These are phyloP conservation scores for Tribolium madens DNA, from an alignment of 1,140 invertebrate genomes.

Conservation along the genomic window DNA sequence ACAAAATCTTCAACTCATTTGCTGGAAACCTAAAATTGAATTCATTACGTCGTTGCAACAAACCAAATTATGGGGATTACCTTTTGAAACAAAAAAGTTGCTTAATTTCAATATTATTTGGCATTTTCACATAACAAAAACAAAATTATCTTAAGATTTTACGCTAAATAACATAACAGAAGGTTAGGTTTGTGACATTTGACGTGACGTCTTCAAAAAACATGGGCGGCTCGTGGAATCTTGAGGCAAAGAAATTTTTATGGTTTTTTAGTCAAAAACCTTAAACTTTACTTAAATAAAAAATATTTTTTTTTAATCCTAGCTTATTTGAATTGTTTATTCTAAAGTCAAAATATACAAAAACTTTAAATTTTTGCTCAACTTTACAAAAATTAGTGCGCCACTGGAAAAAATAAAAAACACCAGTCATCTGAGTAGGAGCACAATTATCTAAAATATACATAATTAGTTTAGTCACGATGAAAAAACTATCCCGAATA, in stretches of 20 bases:
- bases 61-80: constrained; percentile 47
- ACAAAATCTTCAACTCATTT: constrained; percentile 65
- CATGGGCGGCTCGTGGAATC: background rate
- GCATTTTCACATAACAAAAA: constrained; percentile 44
- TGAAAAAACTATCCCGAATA: background rate
- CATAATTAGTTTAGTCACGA: background rate
- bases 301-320: no score
- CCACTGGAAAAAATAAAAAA: background rate
- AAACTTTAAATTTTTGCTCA: no score
- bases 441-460: background rate
- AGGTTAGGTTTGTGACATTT: constrained; percentile 31
- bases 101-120: constrained; percentile 59
- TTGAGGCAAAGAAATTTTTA: no score
- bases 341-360: no score
- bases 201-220: background rate
- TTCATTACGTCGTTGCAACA: background rate
- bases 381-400: no score
- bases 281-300: no score
- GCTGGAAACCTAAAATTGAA: constrained; percentile 69
- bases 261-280: no score
- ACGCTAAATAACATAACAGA: constrained; percentile 41
- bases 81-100: constrained; percentile 59
- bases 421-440: background rate
- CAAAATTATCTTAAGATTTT: constrained; percentile 18
- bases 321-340: no score